Evolutionary conservation across 2,888 invertebrate genomes (phyloP).

Genomic region (Euplagia quadripunctaria): DNA sequence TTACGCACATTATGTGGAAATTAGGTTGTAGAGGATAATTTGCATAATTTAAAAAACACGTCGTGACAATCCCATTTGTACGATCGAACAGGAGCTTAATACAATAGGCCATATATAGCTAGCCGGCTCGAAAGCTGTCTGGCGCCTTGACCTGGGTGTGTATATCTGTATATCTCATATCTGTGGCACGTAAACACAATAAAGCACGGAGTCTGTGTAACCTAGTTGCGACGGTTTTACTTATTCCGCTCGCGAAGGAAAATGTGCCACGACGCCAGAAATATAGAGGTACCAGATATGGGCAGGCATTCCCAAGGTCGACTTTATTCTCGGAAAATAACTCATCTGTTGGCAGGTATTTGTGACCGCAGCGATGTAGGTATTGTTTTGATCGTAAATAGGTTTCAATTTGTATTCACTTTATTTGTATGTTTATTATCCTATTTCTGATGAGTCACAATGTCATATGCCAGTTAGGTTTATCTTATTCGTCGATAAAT

Average conservation of each 20-base stretch:
- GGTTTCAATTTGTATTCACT: conserved; percentile 36
- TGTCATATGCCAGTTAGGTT: conserved; percentile 1
- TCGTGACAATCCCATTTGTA: conserved; percentile 70
- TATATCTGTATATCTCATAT: conserved; percentile 82
- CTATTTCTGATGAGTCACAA: conserved; percentile 40
- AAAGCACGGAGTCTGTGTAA: conserved; percentile 81
- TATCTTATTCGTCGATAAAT: conserved; percentile 8
- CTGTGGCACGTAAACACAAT: conserved; percentile 86
- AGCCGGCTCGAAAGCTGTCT: conserved; percentile 81
- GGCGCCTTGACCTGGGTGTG: conserved; percentile 81
- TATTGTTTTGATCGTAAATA: conserved; percentile 45
- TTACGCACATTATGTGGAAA: conserved; percentile 72
- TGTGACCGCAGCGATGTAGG: conserved; percentile 48
- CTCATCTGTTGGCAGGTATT: conserved; percentile 39
- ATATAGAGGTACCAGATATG: conserved; percentile 57
- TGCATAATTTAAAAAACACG: conserved; percentile 66
- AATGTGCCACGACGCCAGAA: conserved; percentile 61
- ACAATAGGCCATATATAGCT: conserved; percentile 77
- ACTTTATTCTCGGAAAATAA: conserved; percentile 55
- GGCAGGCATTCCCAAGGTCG: conserved; percentile 60
- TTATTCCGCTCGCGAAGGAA: conserved; percentile 75
- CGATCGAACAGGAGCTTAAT: conserved; percentile 74
- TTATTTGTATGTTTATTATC: conserved; percentile 37
- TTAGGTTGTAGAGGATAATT: conserved; percentile 59
- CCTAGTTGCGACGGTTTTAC: conserved; percentile 79